Base-by-base conservation (phyloP, 2,797 vertebrate species). In the Perdix hodgsoniae region DNA sequence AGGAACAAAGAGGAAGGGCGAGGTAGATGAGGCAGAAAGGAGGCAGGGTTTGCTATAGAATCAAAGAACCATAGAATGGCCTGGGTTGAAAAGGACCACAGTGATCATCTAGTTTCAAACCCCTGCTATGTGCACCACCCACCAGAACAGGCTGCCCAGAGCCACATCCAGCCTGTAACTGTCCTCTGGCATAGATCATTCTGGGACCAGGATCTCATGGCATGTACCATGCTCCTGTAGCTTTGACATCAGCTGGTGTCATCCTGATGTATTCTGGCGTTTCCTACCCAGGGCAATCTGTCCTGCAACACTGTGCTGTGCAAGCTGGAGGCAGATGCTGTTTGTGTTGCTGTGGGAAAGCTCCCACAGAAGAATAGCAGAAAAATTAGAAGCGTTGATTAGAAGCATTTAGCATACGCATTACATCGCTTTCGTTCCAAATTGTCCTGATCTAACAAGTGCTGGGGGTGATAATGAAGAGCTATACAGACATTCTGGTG, bases 111-210 rank as follows among this genome's bases (percentile, higher is more conserved):
- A 8, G 47, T 49, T 49, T 24, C 23, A 49, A 49, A 23, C 7
- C 47, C 47, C 47, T 49, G 47, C 47, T 49, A 49, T 49, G 23
- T 24, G 47, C 23, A 13, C 23, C 47, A 24, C 13, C 47, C 47
- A 49, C 23, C 23, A 24, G 47, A 8, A 23, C 47, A 49, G 47
- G 47, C 47, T 49, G 47, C 47, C 47, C 23, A 24, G 23, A 47
- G 45, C 21, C 45, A 47, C 45, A 49, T 49, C 47, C 47, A 49
- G 47, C 23, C 47, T 49, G 39, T 40, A 37, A 11, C 52, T 80
- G 3, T 0, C 29, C 9, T 11, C 23, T 45, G 54, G 22, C 0
- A 0, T 17, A 22, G 37, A 39, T 45, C 17, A 15, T 17, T 72
- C 50, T 27, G 63, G 45, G 23, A 33, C 18, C 1, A 0, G 52